Evolutionary conservation across 30 jellyfish, hydroid and myxozoan species (phyloP).

Genomic region (Mastigias papua): DNA sequence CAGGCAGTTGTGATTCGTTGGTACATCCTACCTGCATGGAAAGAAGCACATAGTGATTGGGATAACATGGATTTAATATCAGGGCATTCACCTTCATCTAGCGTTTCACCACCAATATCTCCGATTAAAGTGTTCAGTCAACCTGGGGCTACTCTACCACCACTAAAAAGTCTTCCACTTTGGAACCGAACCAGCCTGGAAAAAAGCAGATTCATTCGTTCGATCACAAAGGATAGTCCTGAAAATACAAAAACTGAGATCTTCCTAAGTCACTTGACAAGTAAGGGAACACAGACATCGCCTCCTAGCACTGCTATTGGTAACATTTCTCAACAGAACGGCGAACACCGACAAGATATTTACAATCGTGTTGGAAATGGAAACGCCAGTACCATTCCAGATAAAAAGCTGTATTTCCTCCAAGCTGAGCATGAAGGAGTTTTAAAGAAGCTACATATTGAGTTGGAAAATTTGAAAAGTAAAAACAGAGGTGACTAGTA

Average conservation of each 20-base stretch:
- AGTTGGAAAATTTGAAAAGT: slow-evolving; percentile 35
- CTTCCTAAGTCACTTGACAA: slow-evolving; percentile 18
- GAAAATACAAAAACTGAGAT: slow-evolving; percentile 55
- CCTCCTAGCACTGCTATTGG: slow-evolving; percentile 59
- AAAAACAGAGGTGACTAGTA: slow-evolving; percentile 56
- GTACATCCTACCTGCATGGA: neutral
- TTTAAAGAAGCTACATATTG: slow-evolving; percentile 43
- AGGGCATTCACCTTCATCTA: slow-evolving; percentile 66
- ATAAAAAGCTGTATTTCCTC: slow-evolving; percentile 64
- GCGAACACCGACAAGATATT: neutral
- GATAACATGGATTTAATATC: slow-evolving; percentile 67
- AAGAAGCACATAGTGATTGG: neutral
- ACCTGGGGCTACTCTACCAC: slow-evolving; percentile 53
- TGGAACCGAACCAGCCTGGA: slow-evolving; percentile 81
- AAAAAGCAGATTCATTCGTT: slow-evolving; percentile 58
- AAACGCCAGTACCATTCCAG: slow-evolving; percentile 2
- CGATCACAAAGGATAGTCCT: slow-evolving; percentile 73
- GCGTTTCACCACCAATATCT: slow-evolving; percentile 84
- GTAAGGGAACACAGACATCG: slow-evolving; percentile 68
- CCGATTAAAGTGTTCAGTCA: slow-evolving; percentile 67
- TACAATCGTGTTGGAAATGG: neutral
- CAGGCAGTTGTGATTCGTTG: neutral
- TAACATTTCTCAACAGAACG: neutral
- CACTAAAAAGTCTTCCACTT: slow-evolving; percentile 70
- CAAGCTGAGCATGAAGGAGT: slow-evolving; percentile 78